Conservation (phyloP, 1,140 invertebrate species). For the Diplogasteroides magnus region DNA sequence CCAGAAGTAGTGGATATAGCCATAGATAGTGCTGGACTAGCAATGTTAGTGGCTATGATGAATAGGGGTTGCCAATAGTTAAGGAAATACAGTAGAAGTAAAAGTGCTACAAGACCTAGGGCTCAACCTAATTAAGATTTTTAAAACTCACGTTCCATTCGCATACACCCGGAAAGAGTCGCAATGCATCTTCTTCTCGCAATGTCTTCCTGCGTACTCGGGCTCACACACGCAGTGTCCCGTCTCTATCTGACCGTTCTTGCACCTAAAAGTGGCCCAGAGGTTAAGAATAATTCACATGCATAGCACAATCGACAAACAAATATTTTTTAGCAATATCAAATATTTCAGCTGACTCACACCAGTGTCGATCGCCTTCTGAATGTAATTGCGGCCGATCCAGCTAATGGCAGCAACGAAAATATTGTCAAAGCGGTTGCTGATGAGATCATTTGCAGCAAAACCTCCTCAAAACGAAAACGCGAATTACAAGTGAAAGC, state of each 20-base stretch:
- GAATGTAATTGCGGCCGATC: too few species aligned
- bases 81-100: background rate
- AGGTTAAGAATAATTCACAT: background rate
- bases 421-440: too few species aligned
- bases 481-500: too few species aligned
- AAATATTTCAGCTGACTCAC: background rate
- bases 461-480: too few species aligned
- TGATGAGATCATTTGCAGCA: too few species aligned
- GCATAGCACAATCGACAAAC: background rate
- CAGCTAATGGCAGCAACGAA: too few species aligned
- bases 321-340: background rate
- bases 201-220: background rate
- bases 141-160: background rate
- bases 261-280: background rate
- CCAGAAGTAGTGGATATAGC: too few species aligned
- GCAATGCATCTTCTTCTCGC: background rate
- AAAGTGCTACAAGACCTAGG: too few species aligned
- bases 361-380: background rate
- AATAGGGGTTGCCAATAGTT: background rate
- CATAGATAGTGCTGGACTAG: too few species aligned
- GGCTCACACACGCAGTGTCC: background rate
- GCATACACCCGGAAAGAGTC: background rate
- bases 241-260: background rate
- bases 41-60: too few species aligned
- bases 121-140: too few species aligned